Base-by-base conservation (phyloP, 2,888 invertebrate genomes). In the Aphelenchoides bicaudatus region DNA sequence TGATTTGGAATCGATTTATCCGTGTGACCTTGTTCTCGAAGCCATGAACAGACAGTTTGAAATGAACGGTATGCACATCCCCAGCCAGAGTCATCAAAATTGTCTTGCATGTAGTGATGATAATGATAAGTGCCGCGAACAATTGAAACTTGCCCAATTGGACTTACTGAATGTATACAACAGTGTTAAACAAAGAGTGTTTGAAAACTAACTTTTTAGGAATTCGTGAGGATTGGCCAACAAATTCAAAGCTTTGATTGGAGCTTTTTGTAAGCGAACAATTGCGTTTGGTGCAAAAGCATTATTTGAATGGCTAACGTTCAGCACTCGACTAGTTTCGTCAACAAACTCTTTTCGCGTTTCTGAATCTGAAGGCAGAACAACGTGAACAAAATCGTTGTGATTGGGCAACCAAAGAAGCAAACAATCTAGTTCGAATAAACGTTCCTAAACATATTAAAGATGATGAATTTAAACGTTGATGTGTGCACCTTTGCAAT, bases 21-120 rank as follows among this genome's bases (percentile, higher is more conserved):
- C 1, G 87, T 87, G 78, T 88, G 91, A 3, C 90, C 91, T 82
- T 92, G 91, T 73, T 86, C 84, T 78, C 86, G 85, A 79, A 90
- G 92, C 98, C 98, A 99, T 0, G 94, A 94, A 66, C 89, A 86
- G 64, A 98, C 85, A 0, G 96, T 94, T 82, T 98, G 98, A 75
- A 98, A 84, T 0, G 94, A 94, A 61, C 98, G 85, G 79, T 98
- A 98, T 0, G 98, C 98, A 83, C 98, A 98, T 3, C 98, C 98
- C 98, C 98, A 98, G n/a, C 92, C 92, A 16, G 46, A 88, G 77
- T 98, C 98, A 80, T 94, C 88, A 79, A 91, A 86, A 68, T 86
- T 85, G 77, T 94, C 88, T 80, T 94, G 93, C 87, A 91, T 88
- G 80, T 99, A 99, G 81, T 99, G 98, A 79, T 91, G 88, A 81